Evolutionary conservation across 2,888 invertebrate species (phyloP).

Genomic region (Caprella mutica): DNA sequence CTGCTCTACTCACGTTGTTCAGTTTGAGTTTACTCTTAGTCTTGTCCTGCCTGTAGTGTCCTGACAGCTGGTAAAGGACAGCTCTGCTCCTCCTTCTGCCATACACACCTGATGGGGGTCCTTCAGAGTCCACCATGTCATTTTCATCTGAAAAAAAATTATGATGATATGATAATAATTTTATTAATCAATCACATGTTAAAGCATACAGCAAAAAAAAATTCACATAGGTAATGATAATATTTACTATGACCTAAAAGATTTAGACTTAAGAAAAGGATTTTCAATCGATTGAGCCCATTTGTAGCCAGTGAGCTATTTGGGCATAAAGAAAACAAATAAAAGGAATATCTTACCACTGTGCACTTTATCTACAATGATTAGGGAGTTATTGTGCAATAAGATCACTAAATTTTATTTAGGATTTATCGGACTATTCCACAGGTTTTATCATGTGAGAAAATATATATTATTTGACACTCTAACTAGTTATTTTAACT

Average conservation of each 20-base stretch:
- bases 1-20: constrained; percentile 82
- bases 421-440: too few relatives aligned
- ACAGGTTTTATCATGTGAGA: too few relatives aligned
- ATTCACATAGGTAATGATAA: not conserved
- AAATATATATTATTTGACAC: not conserved
- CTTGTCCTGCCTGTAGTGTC: constrained; percentile 83
- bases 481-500: not conserved
- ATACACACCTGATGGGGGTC: constrained; percentile 68
- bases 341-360: too few relatives aligned
- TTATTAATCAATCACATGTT: not conserved
- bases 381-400: too few relatives aligned
- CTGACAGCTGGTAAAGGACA: constrained; percentile 89
- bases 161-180: not conserved
- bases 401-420: too few relatives aligned
- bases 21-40: constrained; percentile 82
- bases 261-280: too few relatives aligned
- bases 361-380: too few relatives aligned
- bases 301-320: too few relatives aligned
- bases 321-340: too few relatives aligned
- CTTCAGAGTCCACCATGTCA: constrained; percentile 55
- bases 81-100: constrained; percentile 84
- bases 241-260: not conserved
- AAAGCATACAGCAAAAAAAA: not conserved
- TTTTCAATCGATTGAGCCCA: too few relatives aligned
- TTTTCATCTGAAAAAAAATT: constrained; percentile 53